Conservation (phyloP, 2,113 vertebrate species). For the Atractosteus spatula region DNA sequence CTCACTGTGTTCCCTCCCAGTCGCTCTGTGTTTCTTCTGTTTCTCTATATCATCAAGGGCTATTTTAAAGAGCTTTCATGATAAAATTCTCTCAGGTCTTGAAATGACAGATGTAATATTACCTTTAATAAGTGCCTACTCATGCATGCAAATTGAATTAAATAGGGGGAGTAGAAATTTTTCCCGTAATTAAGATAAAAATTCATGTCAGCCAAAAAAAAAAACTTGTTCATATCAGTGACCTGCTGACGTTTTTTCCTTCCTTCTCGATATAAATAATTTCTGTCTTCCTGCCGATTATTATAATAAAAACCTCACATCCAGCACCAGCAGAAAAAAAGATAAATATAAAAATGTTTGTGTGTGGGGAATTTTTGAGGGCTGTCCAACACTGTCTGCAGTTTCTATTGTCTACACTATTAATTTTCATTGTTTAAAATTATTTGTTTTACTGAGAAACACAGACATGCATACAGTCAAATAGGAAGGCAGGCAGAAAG, state of each 20-base stretch:
- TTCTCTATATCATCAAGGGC: constrained; percentile 21
- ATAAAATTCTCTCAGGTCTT: constrained; percentile 81
- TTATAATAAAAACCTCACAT: constrained; percentile 24
- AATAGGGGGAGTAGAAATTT: constrained; percentile 84
- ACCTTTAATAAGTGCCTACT: constrained; percentile 82
- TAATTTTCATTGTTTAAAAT: not conserved
- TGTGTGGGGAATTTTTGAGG: constrained; percentile 15
- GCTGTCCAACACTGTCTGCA: not conserved
- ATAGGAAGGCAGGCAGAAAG: not conserved
- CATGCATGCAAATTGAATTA: constrained; percentile 88
- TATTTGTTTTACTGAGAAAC: not conserved
- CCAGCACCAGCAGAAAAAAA: constrained; percentile 11
- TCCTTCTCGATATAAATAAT: constrained; percentile 22
- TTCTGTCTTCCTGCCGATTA: constrained; percentile 26
- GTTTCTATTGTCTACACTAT: not conserved
- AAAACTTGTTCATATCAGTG: constrained; percentile 75
- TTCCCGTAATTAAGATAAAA: constrained; percentile 85
- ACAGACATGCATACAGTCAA: not conserved
- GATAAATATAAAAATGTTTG: constrained; percentile 26
- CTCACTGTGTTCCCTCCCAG: constrained; percentile 17
- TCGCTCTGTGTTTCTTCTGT: constrained; percentile 6
- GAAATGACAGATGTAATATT: constrained; percentile 87
- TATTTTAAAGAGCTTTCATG: constrained; percentile 68
- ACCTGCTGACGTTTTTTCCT: constrained; percentile 65
- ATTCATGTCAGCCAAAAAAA: constrained; percentile 70